phyloP scores from a whole-genome alignment of 2,888 invertebrate genomes.

The Pharmacophagus antenor region DNA sequence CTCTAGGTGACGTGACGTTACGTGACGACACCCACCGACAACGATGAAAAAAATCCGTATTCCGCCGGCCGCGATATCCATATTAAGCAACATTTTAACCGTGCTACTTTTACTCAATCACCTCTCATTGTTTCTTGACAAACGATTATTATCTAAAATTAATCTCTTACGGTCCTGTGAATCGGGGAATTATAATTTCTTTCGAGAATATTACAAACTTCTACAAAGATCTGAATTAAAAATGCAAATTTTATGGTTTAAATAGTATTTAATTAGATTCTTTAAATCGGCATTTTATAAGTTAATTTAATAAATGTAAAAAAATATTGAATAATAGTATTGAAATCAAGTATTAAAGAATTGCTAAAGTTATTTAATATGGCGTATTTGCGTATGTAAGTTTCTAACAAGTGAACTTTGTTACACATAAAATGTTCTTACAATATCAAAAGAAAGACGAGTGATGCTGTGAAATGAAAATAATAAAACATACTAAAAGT shows the following conservation, averaged over 20 bases:
- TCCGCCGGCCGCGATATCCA: constrained; percentile 25
- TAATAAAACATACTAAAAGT: no score
- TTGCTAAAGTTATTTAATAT: no score
- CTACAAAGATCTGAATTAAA: background rate
- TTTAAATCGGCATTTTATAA: no score
- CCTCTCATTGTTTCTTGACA: constrained; percentile 28
- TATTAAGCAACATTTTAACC: constrained; percentile 23
- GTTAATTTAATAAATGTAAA: no score
- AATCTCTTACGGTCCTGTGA: constrained; percentile 2
- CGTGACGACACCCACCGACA: constrained; percentile 26
- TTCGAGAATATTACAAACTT: background rate
- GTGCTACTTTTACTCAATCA: constrained; percentile 29
- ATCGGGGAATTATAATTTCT: constrained; percentile 7
- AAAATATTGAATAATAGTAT: no score
- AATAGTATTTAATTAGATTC: background rate
- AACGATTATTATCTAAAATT: constrained; percentile 27
- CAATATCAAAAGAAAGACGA: no score
- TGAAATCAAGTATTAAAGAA: no score
- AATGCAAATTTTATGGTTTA: no score
- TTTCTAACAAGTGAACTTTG: no score
- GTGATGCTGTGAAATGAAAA: no score
- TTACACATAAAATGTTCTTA: no score
- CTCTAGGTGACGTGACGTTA: constrained; percentile 17
- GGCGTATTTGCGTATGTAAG: no score
- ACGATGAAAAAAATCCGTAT: constrained; percentile 37